A percentile compares a stretch with the other conserved stretches of the same genome.
Evolutionary conservation across 2,113 vertebrate genomes (phyloP).

Genomic region (Hippoglossus stenolepis): DNA sequence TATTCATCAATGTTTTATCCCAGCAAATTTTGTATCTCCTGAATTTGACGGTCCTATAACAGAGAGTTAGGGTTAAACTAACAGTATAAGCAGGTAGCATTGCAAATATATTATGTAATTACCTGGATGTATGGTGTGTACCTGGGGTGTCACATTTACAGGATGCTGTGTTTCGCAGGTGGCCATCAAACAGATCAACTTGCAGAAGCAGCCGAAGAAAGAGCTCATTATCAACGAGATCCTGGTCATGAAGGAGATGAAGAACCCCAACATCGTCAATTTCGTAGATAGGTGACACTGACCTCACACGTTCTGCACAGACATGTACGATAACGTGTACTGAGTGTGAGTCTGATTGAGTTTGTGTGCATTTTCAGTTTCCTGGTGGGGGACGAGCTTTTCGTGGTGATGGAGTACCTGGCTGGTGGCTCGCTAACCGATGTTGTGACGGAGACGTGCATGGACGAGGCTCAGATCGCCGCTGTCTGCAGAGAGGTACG

Average conservation of each 20-base stretch:
- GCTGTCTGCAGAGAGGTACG: conserved; percentile 96
- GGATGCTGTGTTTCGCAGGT: conserved; percentile 81
- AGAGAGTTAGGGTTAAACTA: too few relatives aligned
- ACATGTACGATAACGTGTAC: neutral
- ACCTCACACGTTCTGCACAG: neutral
- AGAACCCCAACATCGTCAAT: conserved; percentile 98
- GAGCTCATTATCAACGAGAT: conserved; percentile 99
- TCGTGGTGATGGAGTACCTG: conserved; percentile 98
- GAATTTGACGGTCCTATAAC: neutral
- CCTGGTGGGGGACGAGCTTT: conserved; percentile 96
- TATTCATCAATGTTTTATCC: neutral
- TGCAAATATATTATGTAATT: too few relatives aligned
- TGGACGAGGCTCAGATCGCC: conserved; percentile 98
- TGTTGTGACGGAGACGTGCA: conserved; percentile 97
- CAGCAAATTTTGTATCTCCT: neutral
- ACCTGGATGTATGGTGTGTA: conserved; percentile 1
- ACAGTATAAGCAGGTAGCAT: neutral
- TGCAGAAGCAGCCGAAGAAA: conserved; percentile 99
- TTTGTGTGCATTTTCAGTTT: conserved; percentile 81
- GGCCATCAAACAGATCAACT: conserved; percentile 98
- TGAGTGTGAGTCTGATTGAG: neutral
- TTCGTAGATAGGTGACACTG: conserved; percentile 92
- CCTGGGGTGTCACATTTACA: too few relatives aligned
- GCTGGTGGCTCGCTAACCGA: conserved; percentile 97
- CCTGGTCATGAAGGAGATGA: conserved; percentile 98